Evolutionary conservation across 2,113 vertebrate genomes (phyloP), one percentile per base, ranked within the genome.

Genomic region (Melanotaenia duboulayi): DNA sequence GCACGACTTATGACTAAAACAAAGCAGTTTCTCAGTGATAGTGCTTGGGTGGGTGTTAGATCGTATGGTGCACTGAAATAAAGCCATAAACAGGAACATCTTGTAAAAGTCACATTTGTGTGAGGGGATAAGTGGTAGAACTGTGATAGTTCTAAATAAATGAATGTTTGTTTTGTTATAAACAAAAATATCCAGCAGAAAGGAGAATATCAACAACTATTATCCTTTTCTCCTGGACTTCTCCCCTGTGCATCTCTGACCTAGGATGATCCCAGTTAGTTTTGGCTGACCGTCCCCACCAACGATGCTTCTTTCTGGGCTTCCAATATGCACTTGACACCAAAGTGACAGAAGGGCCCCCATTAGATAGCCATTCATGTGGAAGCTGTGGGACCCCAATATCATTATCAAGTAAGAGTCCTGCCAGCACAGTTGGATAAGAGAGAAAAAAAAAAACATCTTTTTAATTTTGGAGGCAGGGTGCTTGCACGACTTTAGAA

Each of bases 1-100:
- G 87, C 87, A 84, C 46, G 65, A 72, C 75, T 90, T 39, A 67
- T 81, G 80, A 91, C 83, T 84, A 90, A 89, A 93, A 89, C 89
- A 80, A 85, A 88, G 82, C 76, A 71, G 74, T 69, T 84, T 84
- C 83, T 78, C 67, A 37, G 71, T 69, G 64, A 83, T 74, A 83
- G 32, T 35, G 32, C 71, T 48, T 65, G 79, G 76, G 22, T 1
- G 19, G 57, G 48, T 72, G 61, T 84, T 61, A 54, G 74, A 28
- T 28, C 28, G 32, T 35, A 35, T 35, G 32, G 60, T 32, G 46
- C 25, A 64, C 32, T 44, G n/a, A 54, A 50, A 25, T 11, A 50
- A 40, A 11, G 7, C 32, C 8, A 74, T 46, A 65, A 7, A 9
- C 10, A 23, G 3, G 35, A 6, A 58, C 1, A 14, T n/a, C 12